Conservation (phyloP, 2,113 vertebrate species). For the Heteronetta atricapilla region DNA sequence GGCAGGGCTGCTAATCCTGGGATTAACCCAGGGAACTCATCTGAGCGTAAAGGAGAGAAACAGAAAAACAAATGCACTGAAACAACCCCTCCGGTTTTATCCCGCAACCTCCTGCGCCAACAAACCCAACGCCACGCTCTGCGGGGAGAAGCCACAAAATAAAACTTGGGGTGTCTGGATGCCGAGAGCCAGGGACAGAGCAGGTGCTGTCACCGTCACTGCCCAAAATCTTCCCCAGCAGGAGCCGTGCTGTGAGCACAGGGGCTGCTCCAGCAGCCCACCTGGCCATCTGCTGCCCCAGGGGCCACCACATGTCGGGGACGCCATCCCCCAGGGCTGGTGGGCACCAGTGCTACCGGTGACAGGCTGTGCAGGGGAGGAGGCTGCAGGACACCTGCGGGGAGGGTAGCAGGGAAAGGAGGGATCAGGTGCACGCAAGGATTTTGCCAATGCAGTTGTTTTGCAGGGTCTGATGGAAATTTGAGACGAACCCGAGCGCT, state of each 20-base stretch:
- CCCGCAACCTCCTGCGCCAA: not conserved
- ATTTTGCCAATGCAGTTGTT: not conserved
- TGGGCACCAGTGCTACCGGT: not conserved
- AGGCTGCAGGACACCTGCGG: not conserved
- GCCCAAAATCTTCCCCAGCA: constrained; percentile 13
- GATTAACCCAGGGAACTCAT: not conserved
- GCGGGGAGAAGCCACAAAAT: not conserved
- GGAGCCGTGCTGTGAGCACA: not conserved
- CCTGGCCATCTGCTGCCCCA: constrained; percentile 55
- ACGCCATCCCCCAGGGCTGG: rapidly evolving
- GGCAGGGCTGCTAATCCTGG: not conserved
- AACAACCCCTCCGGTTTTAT: not conserved
- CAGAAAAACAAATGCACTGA: rapidly evolving
- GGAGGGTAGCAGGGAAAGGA: not conserved
- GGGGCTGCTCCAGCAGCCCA: not conserved
- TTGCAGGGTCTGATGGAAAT: constrained; percentile 19
- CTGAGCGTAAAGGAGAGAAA: not conserved
- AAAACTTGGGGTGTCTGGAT: not conserved
- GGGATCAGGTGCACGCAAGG: not conserved
- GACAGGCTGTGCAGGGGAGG: not conserved
- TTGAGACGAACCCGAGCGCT: not conserved
- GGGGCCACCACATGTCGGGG: not conserved
- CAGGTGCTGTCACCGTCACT: not conserved
- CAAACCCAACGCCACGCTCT: rapidly evolving
- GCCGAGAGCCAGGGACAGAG: not conserved